Conservation (phyloP, 2,888 invertebrate genomes). For the Thecophora atra region DNA sequence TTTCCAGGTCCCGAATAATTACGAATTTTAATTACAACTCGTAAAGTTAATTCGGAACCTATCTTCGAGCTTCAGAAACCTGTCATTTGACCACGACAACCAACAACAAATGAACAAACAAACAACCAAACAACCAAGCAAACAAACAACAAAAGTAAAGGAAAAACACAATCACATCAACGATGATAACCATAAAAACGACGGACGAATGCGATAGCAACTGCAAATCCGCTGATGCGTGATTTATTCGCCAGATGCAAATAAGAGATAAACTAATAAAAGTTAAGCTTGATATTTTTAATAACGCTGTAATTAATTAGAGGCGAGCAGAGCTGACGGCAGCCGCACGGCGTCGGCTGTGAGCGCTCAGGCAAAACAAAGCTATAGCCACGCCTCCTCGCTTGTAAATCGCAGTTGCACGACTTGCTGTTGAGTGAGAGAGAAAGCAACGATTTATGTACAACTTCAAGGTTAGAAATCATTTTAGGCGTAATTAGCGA, state of each 20-base stretch:
- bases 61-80: no score
- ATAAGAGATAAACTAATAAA: slow-evolving; percentile 54
- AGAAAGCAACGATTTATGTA: no score
- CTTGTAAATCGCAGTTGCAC: not conserved
- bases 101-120: no score
- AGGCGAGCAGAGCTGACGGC: slow-evolving; percentile 35
- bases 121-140: slow-evolving; percentile 16
- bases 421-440: not conserved
- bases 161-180: slow-evolving; percentile 14
- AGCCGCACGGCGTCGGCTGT: not conserved
- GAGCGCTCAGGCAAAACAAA: slow-evolving; percentile 27
- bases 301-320: slow-evolving; percentile 51
- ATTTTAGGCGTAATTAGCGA: not conserved
- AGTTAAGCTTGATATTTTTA: slow-evolving; percentile 52
- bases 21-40: no score
- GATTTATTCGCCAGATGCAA: slow-evolving; percentile 55
- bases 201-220: slow-evolving; percentile 44
- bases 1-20: no score
- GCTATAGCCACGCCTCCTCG: slow-evolving; percentile 31
- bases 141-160: slow-evolving; percentile 15
- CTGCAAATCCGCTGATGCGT: slow-evolving; percentile 49
- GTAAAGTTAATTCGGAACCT: no score
- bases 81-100: no score
- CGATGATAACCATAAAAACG: slow-evolving; percentile 27
- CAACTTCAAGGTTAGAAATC: not conserved